A percentile compares a stretch with the other conserved stretches of the same genome.
These are phyloP conservation scores for Esox niger DNA, from an alignment of 2,113 vertebrate species.

Conservation along the genomic window DNA sequence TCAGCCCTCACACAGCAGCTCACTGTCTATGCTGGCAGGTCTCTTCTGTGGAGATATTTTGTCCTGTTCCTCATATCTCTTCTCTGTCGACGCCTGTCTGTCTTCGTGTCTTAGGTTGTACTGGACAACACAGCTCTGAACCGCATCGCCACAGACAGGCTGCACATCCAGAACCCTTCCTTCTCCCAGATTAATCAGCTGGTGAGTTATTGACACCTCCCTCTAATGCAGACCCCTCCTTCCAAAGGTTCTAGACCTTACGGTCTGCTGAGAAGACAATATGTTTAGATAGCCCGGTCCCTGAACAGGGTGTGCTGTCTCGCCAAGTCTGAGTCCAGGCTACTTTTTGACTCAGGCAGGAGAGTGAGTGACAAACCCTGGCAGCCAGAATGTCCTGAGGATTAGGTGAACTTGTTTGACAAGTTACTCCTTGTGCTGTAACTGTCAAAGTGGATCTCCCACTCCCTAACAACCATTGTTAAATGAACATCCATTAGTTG, in stretches of 20 bases:
- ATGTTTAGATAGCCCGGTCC: too few species aligned
- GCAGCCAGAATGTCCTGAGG: too few species aligned
- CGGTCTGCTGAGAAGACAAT: neutral
- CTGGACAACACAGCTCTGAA: slow-evolving; percentile 95
- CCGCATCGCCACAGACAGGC: slow-evolving; percentile 91
- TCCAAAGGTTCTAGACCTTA: neutral
- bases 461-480: neutral
- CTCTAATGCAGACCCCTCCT: neutral
- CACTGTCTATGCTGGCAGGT: slow-evolving; percentile 26
- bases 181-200: slow-evolving; percentile 99
- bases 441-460: slow-evolving; percentile 31
- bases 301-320: too few species aligned
- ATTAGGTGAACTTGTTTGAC: slow-evolving; percentile 49
- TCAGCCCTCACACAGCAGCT: slow-evolving; percentile 40
- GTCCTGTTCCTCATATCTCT: neutral
- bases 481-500: neutral
- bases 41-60: neutral
- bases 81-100: slow-evolving; percentile 19
- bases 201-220: slow-evolving; percentile 72
- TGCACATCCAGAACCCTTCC: slow-evolving; percentile 94
- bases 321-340: too few species aligned
- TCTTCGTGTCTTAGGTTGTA: slow-evolving; percentile 84
- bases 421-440: slow-evolving; percentile 20
- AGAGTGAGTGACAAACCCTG: neutral
- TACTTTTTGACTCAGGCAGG: neutral